Evolutionary conservation across 2,888 invertebrate genomes (phyloP).

Genomic region (Lamproptera curius): DNA sequence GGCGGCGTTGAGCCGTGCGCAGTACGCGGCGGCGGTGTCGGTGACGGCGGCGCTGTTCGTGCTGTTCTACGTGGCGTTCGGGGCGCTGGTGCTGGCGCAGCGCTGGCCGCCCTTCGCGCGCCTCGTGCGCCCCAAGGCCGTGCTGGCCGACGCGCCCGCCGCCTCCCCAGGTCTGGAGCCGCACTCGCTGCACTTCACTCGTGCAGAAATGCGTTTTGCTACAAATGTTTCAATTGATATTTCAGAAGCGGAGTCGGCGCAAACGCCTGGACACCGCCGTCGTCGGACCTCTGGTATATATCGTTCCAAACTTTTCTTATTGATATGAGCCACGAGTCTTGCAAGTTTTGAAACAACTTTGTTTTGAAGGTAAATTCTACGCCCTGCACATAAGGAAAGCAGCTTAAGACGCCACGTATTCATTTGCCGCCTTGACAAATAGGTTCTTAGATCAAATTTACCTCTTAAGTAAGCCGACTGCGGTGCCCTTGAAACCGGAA

Average conservation of each 20-base stretch:
- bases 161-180: conserved; percentile 3
- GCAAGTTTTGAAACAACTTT: too few species aligned
- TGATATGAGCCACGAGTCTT: too few species aligned
- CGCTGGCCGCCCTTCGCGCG: conserved; percentile 47
- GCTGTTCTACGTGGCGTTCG: conserved; percentile 52
- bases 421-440: too few species aligned
- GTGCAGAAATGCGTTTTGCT: background rate
- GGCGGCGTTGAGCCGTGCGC: conserved; percentile 48
- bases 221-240: background rate
- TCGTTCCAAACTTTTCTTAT: too few species aligned
- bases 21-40: conserved; percentile 49
- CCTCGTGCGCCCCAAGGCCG: conserved; percentile 47
- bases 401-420: too few species aligned
- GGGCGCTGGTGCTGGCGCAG: conserved; percentile 53
- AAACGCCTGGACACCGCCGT: background rate
- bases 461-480: too few species aligned
- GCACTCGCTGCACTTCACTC: too few species aligned
- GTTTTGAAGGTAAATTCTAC: too few species aligned
- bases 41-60: conserved; percentile 47
- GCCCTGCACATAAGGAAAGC: too few species aligned
- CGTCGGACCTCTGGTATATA: background rate
- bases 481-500: too few species aligned
- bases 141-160: conserved; percentile 34
- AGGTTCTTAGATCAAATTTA: too few species aligned
- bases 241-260: background rate